Evolutionary conservation across 2,797 vertebrate genomes (phyloP).

Genomic region (Sebastes steindachneri): DNA sequence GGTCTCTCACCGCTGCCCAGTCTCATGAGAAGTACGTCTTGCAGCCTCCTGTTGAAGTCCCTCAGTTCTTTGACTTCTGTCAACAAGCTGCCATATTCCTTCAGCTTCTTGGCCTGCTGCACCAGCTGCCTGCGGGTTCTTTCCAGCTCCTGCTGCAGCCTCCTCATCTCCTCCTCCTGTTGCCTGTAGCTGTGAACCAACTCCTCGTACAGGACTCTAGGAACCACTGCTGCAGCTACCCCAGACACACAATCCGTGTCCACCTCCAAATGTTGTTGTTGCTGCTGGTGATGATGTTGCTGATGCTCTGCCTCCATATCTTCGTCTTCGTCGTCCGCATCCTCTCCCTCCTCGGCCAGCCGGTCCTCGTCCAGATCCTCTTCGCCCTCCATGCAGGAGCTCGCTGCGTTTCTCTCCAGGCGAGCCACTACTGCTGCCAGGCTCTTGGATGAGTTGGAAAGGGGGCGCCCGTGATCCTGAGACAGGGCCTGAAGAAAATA

Average conservation of each 20-base stretch:
- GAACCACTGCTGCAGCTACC: slow-evolving; percentile 86
- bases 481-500: slow-evolving; percentile 72
- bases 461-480: slow-evolving; percentile 81
- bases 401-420: slow-evolving; percentile 92
- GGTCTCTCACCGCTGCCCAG: slow-evolving; percentile 93
- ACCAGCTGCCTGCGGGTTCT: slow-evolving; percentile 96
- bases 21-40: slow-evolving; percentile 97
- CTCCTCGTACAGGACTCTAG: slow-evolving; percentile 95
- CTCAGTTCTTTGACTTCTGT: slow-evolving; percentile 99
- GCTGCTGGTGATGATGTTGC: slow-evolving; percentile 71
- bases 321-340: slow-evolving; percentile 85
- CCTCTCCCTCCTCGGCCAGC: slow-evolving; percentile 82
- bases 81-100: slow-evolving; percentile 96
- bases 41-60: slow-evolving; percentile 97
- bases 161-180: slow-evolving; percentile 97
- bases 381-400: slow-evolving; percentile 88
- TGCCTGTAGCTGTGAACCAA: slow-evolving; percentile 97
- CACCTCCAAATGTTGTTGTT: slow-evolving; percentile 77
- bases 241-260: slow-evolving; percentile 86
- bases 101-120: slow-evolving; percentile 99
- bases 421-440: slow-evolving; percentile 97
- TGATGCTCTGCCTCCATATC: slow-evolving; percentile 82
- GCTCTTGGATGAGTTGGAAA: slow-evolving; percentile 90
- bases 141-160: slow-evolving; percentile 97
- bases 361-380: slow-evolving; percentile 87